Base-by-base conservation (phyloP, 2,888 invertebrate genomes). In the Polymixis lichenea region DNA sequence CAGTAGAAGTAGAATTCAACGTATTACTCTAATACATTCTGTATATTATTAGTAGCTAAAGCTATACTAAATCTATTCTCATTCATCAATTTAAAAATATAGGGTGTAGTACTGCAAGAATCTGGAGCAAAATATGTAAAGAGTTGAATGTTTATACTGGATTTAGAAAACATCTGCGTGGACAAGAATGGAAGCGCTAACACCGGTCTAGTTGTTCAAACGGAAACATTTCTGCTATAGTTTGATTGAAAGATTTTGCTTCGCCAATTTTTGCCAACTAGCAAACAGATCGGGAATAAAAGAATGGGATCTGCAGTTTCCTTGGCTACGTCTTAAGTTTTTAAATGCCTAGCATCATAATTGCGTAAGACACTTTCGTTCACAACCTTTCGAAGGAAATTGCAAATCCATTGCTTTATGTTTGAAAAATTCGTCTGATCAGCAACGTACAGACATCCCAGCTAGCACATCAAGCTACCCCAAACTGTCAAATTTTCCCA, bases 91-190 rank as follows among this genome's bases (percentile, higher is more conserved):
- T 46, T 71, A 46, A 15, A 60, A 60, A 70, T 8, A 60, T 58
- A 77, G 38, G 51, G 17, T 70, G 32, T 17, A 60, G 49, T 38
- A 25, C 61, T 64, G 76, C 56, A 62, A 55, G 72, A 78, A 70
- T 53, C 28, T 28, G 19, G 28, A 32, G 62, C 55, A 49, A 79
- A 65, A 58, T 71, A 53, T 77, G 32, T 67, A 46, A 62, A 58
- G 67, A 67, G 28, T 64, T 64, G 15, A 61, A 62, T 80, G 73
- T 73, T 80, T 73, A 60, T 51, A 66, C 38, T 62, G 51, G 38
- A 49, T 72, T 68, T 66, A 49, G 25, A 70, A 84, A 80, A 84
- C 81, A 80, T 67, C 43, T 64, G 69, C 61, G 62, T 67, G 53
- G 53, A 70, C 71, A 58, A 69, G 81, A 75, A 83, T 71, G 60